Base-by-base conservation (phyloP, 2,113 vertebrate species). In the Atractosteus spatula region DNA sequence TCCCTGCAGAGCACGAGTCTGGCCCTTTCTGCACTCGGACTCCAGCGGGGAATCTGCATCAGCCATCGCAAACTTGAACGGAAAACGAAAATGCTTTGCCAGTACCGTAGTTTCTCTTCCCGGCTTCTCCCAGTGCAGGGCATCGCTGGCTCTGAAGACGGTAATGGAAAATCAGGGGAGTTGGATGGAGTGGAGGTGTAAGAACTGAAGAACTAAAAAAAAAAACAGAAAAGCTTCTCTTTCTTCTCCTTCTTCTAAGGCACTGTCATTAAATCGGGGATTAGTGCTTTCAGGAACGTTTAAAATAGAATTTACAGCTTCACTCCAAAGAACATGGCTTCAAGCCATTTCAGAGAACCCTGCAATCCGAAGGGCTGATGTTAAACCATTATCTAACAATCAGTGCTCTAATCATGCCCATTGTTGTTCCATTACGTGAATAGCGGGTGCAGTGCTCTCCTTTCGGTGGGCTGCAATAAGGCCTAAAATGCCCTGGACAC, bases 221-320 rank as follows among this genome's bases (percentile, higher is more conserved):
- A 59, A 59, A 59, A 59, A 8, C 0, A 8, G 3, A 7, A 51
- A 51, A 7, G 41, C 63, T n/a, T 63, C 12, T 47, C 47, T 59
- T 56, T 64, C 61, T 59, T 71, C 45, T 69, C 68, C 61, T 66
- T 44, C 66, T 71, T 68, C 44, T 51, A 55, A 62, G 47, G n/a
- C 74, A 71, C 43, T 69, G 66, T 66, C 51, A 72, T 75, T 74
- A 72, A 43, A 71, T 16, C 55, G 7, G 14, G 41, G 65, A 73
- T 74, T 68, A 56, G 62, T 68, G 72, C 72, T 77, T 73, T 75
- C 74, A 70, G 57, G 41, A 73, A 68, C 41, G 55, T 70, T 75
- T 62, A 3, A 63, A 56, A 55, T 7, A 47, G 62, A 66, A 74
- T 74, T 70, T 76, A 80, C 71, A 56, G 64, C 71, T 66, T 68